These are phyloP conservation scores for Pogonomyrmex californicus DNA, from an alignment of 1,140 invertebrate genomes.

Conservation along the genomic window DNA sequence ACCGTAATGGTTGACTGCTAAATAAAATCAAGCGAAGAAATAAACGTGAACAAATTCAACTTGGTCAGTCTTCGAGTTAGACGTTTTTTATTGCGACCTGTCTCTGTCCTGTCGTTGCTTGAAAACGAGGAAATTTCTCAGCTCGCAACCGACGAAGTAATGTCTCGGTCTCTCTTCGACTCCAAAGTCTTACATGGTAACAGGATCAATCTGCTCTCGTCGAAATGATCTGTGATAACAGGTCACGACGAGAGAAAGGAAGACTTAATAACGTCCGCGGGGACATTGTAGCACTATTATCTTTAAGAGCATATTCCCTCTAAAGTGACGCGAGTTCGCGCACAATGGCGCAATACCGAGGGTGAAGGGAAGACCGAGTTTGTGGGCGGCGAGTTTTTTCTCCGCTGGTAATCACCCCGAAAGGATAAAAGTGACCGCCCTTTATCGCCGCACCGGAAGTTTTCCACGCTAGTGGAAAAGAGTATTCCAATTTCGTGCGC, in stretches of 20 bases:
- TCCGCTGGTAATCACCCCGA: conserved; percentile 58
- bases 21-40: conserved; percentile 7
- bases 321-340: conserved; percentile 48
- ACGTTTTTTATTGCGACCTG: conserved; percentile 9
- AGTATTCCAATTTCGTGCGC: conserved; percentile 30
- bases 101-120: not conserved
- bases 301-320: conserved; percentile 71
- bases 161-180: not conserved
- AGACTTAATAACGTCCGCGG: conserved; percentile 68
- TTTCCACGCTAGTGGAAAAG: not conserved
- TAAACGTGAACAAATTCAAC: not conserved
- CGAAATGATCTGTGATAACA: not conserved
- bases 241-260: conserved; percentile 18
- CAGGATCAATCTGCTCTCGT: conserved; percentile 13
- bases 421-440: conserved; percentile 68
- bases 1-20: not conserved
- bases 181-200: not conserved
- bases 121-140: not conserved
- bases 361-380: conserved; percentile 14
- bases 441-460: conserved; percentile 33
- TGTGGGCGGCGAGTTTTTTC: conserved; percentile 10
- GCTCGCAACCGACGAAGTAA: not conserved
- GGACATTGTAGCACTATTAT: conserved; percentile 58
- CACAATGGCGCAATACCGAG: conserved; percentile 55
- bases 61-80: not conserved